These are phyloP conservation scores for Acrocephalus scirpaceus DNA, from an alignment of 2,797 vertebrate genomes.

Conservation along the genomic window DNA sequence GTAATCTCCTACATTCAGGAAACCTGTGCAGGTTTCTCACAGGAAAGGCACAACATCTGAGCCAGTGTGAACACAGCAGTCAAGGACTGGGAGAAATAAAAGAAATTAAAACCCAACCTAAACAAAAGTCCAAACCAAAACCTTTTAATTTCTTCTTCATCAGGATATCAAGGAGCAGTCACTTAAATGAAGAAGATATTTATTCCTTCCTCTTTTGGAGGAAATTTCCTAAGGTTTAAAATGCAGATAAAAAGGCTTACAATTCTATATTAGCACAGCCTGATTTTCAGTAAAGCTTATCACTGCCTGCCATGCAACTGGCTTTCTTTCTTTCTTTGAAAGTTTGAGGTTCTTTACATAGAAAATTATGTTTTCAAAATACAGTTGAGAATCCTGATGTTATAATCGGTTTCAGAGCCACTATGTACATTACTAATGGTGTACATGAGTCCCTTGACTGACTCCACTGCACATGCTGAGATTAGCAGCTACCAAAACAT, in stretches of 20 bases:
- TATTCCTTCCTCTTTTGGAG: neutral
- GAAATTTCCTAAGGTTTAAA: constrained; percentile 33
- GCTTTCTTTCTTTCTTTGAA: constrained; percentile 19
- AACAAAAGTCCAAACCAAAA: neutral
- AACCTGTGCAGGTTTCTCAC: constrained; percentile 10
- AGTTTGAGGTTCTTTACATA: constrained; percentile 47
- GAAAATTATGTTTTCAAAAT: constrained; percentile 58
- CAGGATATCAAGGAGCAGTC: neutral
- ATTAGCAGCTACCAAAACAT: constrained; percentile 46
- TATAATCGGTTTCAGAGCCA: constrained; percentile 2
- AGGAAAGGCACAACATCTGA: constrained; percentile 11
- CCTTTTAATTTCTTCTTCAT: neutral
- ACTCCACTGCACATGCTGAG: neutral
- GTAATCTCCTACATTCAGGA: constrained; percentile 2
- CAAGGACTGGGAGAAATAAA: neutral
- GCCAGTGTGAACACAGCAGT: neutral
- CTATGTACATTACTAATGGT: constrained; percentile 33
- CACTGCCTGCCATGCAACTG: constrained; percentile 49
- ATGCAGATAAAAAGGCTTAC: constrained; percentile 41
- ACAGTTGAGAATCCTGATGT: constrained; percentile 20
- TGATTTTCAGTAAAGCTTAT: constrained; percentile 59
- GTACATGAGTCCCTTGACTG: constrained; percentile 14
- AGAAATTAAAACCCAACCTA: neutral
- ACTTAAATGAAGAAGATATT: constrained; percentile 32
- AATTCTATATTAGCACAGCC: constrained; percentile 5